Evolutionary conservation across 2,888 invertebrate species (phyloP), one percentile per base, ranked within the genome.

Genomic region (Anoplius nigerrimus): DNA sequence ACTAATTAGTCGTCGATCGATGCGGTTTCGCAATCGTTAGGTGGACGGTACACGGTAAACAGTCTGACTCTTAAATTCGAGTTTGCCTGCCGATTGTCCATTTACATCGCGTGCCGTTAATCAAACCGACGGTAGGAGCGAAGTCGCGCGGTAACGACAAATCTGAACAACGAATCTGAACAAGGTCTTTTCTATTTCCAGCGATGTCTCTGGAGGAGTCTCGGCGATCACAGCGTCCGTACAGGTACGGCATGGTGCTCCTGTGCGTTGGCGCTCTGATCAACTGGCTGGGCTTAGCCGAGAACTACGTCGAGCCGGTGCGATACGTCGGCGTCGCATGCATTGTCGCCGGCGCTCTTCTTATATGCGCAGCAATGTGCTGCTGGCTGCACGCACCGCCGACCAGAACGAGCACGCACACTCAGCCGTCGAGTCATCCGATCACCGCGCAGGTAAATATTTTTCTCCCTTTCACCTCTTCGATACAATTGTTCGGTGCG

Each of bases 311-410:
- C 62, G 93, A 93, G 87, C 93, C 93, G 5, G 92, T 93, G 75
- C 90, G 93, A 84, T 94, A 94, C 87, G 92, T 94, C 77, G 94
- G 94, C 73, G 93, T 94, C 67, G 93, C 93, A 22, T 93, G 93
- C 89, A 93, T 94, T 78, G 92, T 93, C n/a, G 93, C 93, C 18
- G 94, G 94, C 42, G 93, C 93, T 1, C 90, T 94, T 75, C 92
- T 94, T 81, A 93, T 94, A 81, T 93, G 93, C 84, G 92, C 93
- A 22, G 93, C 93, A 64, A 93, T 94, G 93, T 94, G 93, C 87
- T 93, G 93, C 88, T 94, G 94, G 94, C 90, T 93, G 79, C 92
- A 88, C 73, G 84, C 88, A 66, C 87, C 88, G 21, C 87, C 88
- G 74, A 81, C 84, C 53, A 80, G 86, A 69, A 76, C 87, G 55